A percentile compares a stretch with the other conserved stretches of the same genome.
Conservation (phyloP, 2,888 invertebrate genomes). For the Thera obeliscata region DNA sequence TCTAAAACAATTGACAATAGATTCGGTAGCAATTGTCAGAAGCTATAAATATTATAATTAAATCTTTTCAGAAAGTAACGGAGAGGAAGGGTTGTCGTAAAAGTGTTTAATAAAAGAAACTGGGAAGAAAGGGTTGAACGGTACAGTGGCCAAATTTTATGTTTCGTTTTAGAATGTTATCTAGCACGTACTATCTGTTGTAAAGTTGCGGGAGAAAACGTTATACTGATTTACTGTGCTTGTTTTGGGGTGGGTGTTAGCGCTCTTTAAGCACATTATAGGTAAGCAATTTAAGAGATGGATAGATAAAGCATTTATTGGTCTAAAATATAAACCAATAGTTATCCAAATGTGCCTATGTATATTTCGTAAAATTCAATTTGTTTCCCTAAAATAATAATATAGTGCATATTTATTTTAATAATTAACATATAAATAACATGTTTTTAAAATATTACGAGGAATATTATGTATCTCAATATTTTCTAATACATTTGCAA, state of each 20-base stretch:
- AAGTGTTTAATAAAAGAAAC: slow-evolving; percentile 49
- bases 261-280: neutral
- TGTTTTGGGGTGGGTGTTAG: neutral
- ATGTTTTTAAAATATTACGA: no score
- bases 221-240: slow-evolving; percentile 18
- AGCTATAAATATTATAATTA: slow-evolving; percentile 62
- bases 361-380: no score
- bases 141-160: slow-evolving; percentile 64
- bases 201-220: slow-evolving; percentile 20
- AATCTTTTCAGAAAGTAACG: slow-evolving; percentile 52
- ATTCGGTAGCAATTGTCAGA: slow-evolving; percentile 46
- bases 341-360: no score
- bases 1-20: slow-evolving; percentile 31
- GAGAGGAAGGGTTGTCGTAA: slow-evolving; percentile 42
- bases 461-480: no score
- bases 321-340: no score
- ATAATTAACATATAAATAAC: no score
- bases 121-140: slow-evolving; percentile 57
- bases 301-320: no score
- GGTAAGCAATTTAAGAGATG: neutral
- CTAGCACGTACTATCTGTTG: slow-evolving; percentile 29
- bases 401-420: no score
- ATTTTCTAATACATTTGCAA: no score
- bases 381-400: no score
- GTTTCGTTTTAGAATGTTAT: slow-evolving; percentile 34